Conservation (phyloP, 2,797 vertebrate species). For the Coracias cyanogaster region DNA sequence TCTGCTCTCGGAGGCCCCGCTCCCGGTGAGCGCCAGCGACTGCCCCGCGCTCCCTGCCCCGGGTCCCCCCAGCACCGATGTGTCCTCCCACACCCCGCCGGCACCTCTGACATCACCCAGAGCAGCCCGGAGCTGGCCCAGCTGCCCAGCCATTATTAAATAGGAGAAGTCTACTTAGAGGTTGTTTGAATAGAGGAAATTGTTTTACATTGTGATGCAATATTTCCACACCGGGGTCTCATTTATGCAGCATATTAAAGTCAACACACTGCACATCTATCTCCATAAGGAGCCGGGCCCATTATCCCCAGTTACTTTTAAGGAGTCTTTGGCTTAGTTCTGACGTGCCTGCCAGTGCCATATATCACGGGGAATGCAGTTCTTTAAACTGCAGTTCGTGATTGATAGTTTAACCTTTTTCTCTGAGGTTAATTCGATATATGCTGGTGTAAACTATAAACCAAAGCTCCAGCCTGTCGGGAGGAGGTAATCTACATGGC, state of each 20-base stretch:
- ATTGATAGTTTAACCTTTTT: conserved; percentile 77
- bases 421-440: conserved; percentile 71
- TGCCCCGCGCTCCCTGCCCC: accelerated
- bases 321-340: conserved; percentile 62
- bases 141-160: background rate
- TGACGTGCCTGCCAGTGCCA: conserved; percentile 58
- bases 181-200: conserved; percentile 71
- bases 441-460: conserved; percentile 70
- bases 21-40: accelerated
- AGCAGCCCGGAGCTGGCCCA: background rate
- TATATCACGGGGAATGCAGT: conserved; percentile 65
- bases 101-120: background rate
- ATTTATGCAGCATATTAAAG: conserved; percentile 71
- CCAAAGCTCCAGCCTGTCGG: conserved; percentile 58
- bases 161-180: conserved; percentile 35
- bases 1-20: background rate
- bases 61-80: background rate
- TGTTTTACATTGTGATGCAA: conserved; percentile 67
- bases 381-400: conserved; percentile 64
- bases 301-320: conserved; percentile 73
- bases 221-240: conserved; percentile 71
- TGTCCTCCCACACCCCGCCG: background rate
- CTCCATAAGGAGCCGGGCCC: conserved; percentile 67
- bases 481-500: conserved; percentile 68
- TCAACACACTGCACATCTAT: conserved; percentile 66